A percentile compares a stretch with the other conserved stretches of the same genome.
Evolutionary conservation across 2,113 vertebrate genomes (phyloP).

Genomic region (Callocephalon fimbriatum): DNA sequence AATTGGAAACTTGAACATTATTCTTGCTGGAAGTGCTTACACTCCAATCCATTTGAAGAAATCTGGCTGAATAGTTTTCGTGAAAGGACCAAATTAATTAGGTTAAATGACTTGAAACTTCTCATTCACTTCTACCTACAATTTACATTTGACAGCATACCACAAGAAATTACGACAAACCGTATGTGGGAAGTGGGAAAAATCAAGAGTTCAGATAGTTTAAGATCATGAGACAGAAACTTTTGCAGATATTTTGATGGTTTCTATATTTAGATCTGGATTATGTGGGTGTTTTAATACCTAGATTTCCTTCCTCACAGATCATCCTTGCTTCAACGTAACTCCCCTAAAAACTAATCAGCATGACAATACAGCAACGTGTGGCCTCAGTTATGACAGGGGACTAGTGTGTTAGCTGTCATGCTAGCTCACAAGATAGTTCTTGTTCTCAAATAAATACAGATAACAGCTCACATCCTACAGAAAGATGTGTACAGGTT

Average conservation of each 20-base stretch:
- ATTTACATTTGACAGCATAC: not conserved
- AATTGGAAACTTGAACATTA: constrained; percentile 2
- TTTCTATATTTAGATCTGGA: constrained; percentile 27
- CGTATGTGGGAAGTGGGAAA: not conserved
- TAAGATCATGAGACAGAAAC: not conserved
- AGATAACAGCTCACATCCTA: not conserved
- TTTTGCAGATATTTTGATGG: not conserved
- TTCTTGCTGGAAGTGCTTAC: not conserved
- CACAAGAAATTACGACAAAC: not conserved
- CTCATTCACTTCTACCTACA: not conserved
- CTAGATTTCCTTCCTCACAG: constrained; percentile 3
- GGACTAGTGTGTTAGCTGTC: not conserved
- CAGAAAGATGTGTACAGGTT: not conserved
- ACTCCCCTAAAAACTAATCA: not conserved
- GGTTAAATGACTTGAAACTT: constrained; percentile 5
- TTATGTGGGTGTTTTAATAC: not conserved
- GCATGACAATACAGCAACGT: not conserved
- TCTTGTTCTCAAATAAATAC: not conserved
- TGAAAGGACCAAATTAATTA: constrained; percentile 17
- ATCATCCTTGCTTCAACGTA: not conserved
- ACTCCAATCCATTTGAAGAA: not conserved
- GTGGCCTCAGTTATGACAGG: not conserved
- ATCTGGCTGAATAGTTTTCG: not conserved
- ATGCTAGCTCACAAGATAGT: not conserved
- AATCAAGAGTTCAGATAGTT: constrained; percentile 11